phyloP scores from a whole-genome alignment of 2,113 vertebrate species.

The Heterochromis multidens region DNA sequence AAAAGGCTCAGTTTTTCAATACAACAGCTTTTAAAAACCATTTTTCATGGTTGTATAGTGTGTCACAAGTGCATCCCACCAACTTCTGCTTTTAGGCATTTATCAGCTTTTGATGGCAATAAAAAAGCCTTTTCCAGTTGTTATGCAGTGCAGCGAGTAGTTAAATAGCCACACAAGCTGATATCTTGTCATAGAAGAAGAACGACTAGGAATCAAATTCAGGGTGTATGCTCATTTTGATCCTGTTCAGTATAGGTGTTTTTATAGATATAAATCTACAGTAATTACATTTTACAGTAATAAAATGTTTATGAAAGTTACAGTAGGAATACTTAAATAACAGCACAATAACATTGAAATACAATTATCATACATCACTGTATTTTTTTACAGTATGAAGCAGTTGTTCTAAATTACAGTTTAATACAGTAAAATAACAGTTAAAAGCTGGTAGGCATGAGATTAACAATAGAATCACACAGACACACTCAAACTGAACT shows the following conservation, averaged over 20 bases:
- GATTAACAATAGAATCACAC: background rate
- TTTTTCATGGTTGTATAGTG: background rate
- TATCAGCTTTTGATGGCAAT: background rate
- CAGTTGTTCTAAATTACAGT: background rate
- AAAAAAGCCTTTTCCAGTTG: background rate
- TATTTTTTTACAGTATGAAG: background rate
- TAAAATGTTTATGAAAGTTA: background rate
- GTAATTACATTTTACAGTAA: background rate
- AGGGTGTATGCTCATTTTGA: background rate
- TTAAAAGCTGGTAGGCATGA: background rate
- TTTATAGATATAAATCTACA: background rate
- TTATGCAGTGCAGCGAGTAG: too few relatives aligned
- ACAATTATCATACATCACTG: background rate
- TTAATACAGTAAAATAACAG: background rate
- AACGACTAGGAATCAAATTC: background rate
- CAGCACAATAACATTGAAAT: background rate
- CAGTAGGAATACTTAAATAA: background rate
- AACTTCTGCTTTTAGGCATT: background rate
- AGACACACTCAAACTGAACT: background rate
- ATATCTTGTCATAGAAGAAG: background rate
- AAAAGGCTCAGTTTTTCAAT: background rate
- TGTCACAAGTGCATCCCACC: background rate
- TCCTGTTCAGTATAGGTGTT: background rate
- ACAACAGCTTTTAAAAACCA: background rate
- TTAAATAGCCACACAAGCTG: too few relatives aligned